Base-by-base conservation (phyloP, 1,140 invertebrate species). In the Temnothorax longispinosus region DNA sequence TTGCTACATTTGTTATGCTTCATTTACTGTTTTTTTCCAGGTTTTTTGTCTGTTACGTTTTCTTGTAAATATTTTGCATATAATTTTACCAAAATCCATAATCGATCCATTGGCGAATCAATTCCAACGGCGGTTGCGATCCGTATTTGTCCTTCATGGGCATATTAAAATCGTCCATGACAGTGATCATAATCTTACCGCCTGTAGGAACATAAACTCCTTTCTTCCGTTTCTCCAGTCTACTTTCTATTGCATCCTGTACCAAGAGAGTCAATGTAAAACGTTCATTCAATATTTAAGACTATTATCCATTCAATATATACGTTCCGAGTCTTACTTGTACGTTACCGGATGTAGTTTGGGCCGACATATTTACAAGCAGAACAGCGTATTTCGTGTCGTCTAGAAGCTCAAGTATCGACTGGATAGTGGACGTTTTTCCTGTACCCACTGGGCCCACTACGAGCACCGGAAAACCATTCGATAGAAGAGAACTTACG, bases 91-190 rank as follows among this genome's bases (percentile, higher is more conserved):
- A 98, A 95, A 98, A 98, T 32, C 97, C 97, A 93, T 98, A 98
- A 95, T 98, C 98, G 44, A 98, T 96, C 97, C 97, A 98, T 88
- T 98, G 97, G n/a, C 97, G 95, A 78, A 98, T 96, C 35, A 98
- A 94, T 94, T 99, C 98, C 3, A 99, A 93, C 3, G 98, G 97
- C 15, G 98, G 98, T 92, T 98, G 98, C 0, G 98, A 98, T 0
- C 98, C 98, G 93, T 98, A 98, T 8, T 96, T 96, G 89, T 98
- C 98, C 89, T 98, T 98, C n/a, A 97, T 97, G 0, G 98, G 98
- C 97, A 98, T 98, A 94, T 98, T 98, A 89, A 98, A 97, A 93
- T 99, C 98, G 94, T 99, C 98, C 96, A 98, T 97, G 93, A 98
- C 98, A 1, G 97, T 96, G 65, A 98, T 96, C 96, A 98, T 96